Conservation (phyloP, 1,140 invertebrate species). For the Drosophila santomea region DNA sequence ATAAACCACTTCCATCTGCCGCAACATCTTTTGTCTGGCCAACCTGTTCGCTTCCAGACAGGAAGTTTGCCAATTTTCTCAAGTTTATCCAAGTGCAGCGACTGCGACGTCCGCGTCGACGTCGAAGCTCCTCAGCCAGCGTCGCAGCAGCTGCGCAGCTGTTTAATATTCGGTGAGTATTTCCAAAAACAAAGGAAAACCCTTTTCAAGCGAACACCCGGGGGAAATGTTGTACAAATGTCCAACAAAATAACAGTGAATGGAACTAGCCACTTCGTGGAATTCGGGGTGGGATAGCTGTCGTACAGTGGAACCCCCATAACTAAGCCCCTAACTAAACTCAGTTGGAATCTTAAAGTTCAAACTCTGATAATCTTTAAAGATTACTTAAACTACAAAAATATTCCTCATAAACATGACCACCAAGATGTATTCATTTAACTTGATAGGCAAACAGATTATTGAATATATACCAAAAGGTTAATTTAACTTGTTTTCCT, state of each 20-base stretch:
- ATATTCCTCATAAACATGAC: no score
- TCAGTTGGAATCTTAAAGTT: background rate
- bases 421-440: no score
- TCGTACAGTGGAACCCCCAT: background rate
- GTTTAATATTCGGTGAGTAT: slow-evolving; percentile 47
- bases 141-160: slow-evolving; percentile 39
- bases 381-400: no score
- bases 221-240: slow-evolving; percentile 16
- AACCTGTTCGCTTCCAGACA: slow-evolving; percentile 73
- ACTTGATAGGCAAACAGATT: no score
- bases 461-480: no score
- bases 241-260: slow-evolving; percentile 7
- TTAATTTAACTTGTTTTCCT: background rate
- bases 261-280: background rate
- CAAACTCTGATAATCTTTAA: no score
- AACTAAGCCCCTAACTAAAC: background rate
- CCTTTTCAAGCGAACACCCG: background rate
- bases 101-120: slow-evolving; percentile 47
- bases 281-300: slow-evolving; percentile 20
- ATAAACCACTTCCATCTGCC: slow-evolving; percentile 7
- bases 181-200: background rate
- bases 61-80: slow-evolving; percentile 43
- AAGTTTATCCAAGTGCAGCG: slow-evolving; percentile 68
- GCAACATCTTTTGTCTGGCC: slow-evolving; percentile 57
- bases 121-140: slow-evolving; percentile 40